phyloP scores from a whole-genome alignment of 2,888 invertebrate genomes.

The Griposia aprilina region DNA sequence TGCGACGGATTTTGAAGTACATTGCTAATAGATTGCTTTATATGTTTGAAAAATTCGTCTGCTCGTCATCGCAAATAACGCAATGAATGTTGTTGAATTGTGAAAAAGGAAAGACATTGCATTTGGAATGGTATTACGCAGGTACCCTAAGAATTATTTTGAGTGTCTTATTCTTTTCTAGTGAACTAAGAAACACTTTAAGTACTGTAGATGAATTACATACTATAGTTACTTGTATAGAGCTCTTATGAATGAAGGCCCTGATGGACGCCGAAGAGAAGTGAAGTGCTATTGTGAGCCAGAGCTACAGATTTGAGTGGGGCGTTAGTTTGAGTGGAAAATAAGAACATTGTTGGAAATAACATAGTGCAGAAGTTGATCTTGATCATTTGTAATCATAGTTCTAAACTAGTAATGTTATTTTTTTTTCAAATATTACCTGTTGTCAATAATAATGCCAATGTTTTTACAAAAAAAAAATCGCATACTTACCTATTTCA shows the following conservation, averaged over 20 bases:
- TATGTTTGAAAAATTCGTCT: neutral
- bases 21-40: neutral
- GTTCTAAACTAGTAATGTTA: neutral
- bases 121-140: neutral
- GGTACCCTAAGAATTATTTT: neutral
- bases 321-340: conserved; percentile 12
- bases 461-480: no score
- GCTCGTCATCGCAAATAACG: neutral
- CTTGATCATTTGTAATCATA: neutral
- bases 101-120: neutral
- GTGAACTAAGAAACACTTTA: conserved; percentile 4
- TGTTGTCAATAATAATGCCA: no score
- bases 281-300: conserved; percentile 42
- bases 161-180: neutral
- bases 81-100: neutral
- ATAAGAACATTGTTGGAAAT: conserved; percentile 21
- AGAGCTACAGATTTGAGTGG: conserved; percentile 44
- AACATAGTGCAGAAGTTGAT: neutral
- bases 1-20: neutral
- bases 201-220: conserved; percentile 11
- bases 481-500: no score
- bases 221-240: conserved; percentile 6
- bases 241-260: conserved; percentile 33
- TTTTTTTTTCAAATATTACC: neutral
- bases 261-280: conserved; percentile 31